Percentiles rank a stretch among this genome's conserved stretches.
phyloP scores from a whole-genome alignment of 2,888 invertebrate genomes.

The Erebia palarica region DNA sequence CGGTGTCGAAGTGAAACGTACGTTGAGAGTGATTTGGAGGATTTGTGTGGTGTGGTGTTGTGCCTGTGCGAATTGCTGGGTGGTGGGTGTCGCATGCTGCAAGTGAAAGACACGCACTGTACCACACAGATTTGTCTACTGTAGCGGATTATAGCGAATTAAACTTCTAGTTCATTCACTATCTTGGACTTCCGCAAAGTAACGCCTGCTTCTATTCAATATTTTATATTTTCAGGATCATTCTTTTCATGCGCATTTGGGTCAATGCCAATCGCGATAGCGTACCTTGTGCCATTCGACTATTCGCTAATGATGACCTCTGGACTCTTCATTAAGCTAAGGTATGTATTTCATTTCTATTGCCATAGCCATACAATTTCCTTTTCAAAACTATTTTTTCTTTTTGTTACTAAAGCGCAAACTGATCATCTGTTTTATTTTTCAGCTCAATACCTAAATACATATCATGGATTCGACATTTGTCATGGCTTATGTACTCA shows the following conservation, averaged over 20 bases:
- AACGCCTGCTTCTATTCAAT: too few species aligned
- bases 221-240: slow-evolving; percentile 79
- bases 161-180: too few species aligned
- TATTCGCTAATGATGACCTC: slow-evolving; percentile 94
- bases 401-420: neutral
- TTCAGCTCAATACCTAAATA: slow-evolving; percentile 86
- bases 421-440: slow-evolving; percentile 20
- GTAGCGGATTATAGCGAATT: too few species aligned
- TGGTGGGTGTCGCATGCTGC: too few species aligned
- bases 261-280: slow-evolving; percentile 90
- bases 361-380: neutral
- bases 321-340: slow-evolving; percentile 91
- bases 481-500: slow-evolving; percentile 94
- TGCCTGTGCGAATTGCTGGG: too few species aligned
- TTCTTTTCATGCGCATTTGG: slow-evolving; percentile 94
- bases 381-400: neutral
- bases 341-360: slow-evolving; percentile 71
- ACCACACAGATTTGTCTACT: too few species aligned
- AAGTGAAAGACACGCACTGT: too few species aligned
- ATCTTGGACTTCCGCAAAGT: too few species aligned
- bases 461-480: slow-evolving; percentile 88
- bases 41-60: too few species aligned
- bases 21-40: too few species aligned
- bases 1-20: too few species aligned
- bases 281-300: slow-evolving; percentile 93